These are phyloP conservation scores for Hestina assimilis DNA, from an alignment of 1,140 invertebrate genomes.

Conservation along the genomic window DNA sequence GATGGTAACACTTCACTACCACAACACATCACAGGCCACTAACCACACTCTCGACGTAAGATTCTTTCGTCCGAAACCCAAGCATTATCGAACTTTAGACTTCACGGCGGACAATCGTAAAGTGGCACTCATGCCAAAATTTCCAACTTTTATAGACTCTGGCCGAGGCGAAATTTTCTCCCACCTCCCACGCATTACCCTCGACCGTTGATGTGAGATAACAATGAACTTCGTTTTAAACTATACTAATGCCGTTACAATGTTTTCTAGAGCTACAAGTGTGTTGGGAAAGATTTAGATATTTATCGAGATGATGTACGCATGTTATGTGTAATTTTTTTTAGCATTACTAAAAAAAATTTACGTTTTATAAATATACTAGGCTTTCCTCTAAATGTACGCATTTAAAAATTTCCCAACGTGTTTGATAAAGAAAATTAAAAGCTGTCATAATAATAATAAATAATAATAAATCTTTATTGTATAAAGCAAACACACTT, in stretches of 20 bases:
- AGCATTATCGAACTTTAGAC: constrained; percentile 27
- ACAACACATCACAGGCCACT: constrained; percentile 19
- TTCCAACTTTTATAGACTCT: constrained; percentile 22
- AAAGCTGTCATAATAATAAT: no score
- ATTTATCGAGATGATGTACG: no score
- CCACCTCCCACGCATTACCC: constrained; percentile 14
- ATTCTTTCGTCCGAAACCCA: constrained; percentile 21
- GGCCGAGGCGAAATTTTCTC: constrained; percentile 7
- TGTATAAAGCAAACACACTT: no score
- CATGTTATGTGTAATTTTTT: no score
- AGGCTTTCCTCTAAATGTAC: no score
- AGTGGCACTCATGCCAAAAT: constrained; percentile 25
- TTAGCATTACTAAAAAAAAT: no score
- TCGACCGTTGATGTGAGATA: constrained; percentile 3
- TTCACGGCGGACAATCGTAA: constrained; percentile 25
- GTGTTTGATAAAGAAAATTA: no score
- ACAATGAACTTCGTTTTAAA: constrained; percentile 9
- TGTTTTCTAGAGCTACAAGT: not conserved
- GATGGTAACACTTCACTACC: constrained; percentile 3
- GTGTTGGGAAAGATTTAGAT: no score
- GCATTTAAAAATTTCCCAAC: no score
- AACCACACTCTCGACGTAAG: constrained; percentile 24
- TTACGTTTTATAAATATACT: no score
- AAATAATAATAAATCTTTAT: no score
- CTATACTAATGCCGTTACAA: not conserved